These are phyloP conservation scores for Campylomormyrus numenius DNA, from an alignment of 2,113 vertebrate genomes.

Conservation along the genomic window DNA sequence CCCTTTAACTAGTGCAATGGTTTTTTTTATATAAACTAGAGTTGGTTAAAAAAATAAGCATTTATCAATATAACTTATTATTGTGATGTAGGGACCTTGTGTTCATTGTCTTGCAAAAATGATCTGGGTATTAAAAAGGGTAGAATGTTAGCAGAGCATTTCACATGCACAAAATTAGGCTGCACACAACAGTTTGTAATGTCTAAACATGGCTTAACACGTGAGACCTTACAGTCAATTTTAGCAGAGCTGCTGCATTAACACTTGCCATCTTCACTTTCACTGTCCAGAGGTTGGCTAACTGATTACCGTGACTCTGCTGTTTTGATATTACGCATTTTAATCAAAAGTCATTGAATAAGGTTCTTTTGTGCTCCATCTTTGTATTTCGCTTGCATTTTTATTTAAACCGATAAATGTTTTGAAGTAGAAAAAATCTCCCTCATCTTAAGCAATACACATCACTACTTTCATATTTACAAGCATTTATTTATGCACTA, in stretches of 20 bases:
- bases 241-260: neutral
- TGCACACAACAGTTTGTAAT: neutral
- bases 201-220: neutral
- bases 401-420: neutral
- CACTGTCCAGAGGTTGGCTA: neutral
- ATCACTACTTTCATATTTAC: neutral
- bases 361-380: neutral
- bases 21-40: neutral
- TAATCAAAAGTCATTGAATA: neutral
- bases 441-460: neutral
- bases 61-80: neutral
- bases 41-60: neutral
- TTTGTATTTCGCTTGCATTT: neutral
- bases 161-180: neutral
- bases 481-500: neutral
- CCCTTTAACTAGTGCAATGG: neutral
- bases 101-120: neutral
- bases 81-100: neutral
- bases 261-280: neutral
- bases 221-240: neutral
- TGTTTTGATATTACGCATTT: neutral
- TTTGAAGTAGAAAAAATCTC: neutral
- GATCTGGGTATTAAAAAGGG: neutral
- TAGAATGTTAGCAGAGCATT: neutral
- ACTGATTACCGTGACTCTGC: neutral